Percentiles rank a stretch among this genome's conserved stretches.
Conservation (phyloP, 1,140 invertebrate species). For the Myzus persicae region DNA sequence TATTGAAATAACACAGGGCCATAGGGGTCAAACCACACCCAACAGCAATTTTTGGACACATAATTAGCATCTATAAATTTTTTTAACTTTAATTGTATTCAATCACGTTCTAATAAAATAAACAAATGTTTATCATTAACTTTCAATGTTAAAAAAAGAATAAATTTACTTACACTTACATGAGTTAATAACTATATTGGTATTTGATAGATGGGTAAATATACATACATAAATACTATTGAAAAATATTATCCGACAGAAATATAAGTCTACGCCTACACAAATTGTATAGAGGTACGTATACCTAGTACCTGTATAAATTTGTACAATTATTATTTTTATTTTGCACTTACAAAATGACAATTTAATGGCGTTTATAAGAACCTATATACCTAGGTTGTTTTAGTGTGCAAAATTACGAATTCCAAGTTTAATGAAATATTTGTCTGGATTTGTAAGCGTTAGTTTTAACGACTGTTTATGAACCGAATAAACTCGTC, state of each 20-base stretch:
- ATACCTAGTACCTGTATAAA: neutral
- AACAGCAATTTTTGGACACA: neutral
- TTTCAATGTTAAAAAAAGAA: neutral
- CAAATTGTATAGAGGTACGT: neutral
- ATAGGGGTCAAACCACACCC: neutral
- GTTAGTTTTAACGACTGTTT: neutral
- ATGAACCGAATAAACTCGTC: slow-evolving; percentile 32
- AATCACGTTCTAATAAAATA: neutral
- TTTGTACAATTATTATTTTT: neutral
- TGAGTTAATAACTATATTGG: neutral
- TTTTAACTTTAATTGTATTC: neutral
- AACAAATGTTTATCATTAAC: neutral
- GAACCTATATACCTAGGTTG: neutral
- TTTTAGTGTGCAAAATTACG: neutral
- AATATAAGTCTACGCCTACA: neutral
- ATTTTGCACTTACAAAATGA: neutral
- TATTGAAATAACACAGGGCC: neutral
- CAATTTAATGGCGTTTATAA: neutral
- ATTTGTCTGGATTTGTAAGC: slow-evolving; percentile 29
- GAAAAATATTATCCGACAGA: neutral
- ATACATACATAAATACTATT: neutral
- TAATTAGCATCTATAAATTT: neutral
- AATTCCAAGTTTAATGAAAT: neutral
- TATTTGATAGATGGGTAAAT: neutral
- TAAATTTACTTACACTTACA: neutral